A percentile compares a stretch with the other conserved stretches of the same genome.
phyloP scores from a whole-genome alignment of 1,140 invertebrate genomes.

The Drosophila teissieri region DNA sequence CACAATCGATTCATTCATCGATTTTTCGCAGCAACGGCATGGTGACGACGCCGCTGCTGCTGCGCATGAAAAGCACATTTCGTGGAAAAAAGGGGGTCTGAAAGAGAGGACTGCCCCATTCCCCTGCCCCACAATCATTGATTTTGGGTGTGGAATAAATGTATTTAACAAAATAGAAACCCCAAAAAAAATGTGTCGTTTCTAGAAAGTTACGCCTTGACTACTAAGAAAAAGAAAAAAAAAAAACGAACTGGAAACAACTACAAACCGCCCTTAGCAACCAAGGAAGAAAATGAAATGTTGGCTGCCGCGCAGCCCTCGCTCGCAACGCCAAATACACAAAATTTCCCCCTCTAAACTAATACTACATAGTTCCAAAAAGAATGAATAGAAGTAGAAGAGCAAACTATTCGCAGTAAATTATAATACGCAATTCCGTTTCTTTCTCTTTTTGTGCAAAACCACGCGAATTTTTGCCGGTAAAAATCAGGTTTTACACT shows the following conservation, averaged over 20 bases:
- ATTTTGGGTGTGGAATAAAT: conserved; percentile 59
- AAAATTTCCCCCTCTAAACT: conserved; percentile 58
- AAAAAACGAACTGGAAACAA: conserved; percentile 16
- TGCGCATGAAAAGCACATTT: conserved; percentile 80
- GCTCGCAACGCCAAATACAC: conserved; percentile 70
- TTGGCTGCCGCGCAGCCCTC: conserved; percentile 66
- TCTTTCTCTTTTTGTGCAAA: conserved; percentile 58
- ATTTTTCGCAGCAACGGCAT: conserved; percentile 78
- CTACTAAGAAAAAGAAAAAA: conserved; percentile 38
- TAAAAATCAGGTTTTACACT: conserved; percentile 82
- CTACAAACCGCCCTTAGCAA: conserved; percentile 80
- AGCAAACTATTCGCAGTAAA: conserved; percentile 46
- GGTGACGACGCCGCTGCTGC: conserved; percentile 45
- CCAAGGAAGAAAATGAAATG: conserved; percentile 41
- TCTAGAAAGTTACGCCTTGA: conserved; percentile 55
- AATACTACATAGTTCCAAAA: conserved; percentile 14
- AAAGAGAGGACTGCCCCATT: conserved; percentile 5
- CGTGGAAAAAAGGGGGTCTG: conserved; percentile 23
- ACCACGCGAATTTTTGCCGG: conserved; percentile 83
- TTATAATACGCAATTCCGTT: conserved; percentile 70
- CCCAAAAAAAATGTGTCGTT: conserved; percentile 37
- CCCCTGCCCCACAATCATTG: conserved; percentile 14
- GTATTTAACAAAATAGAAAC: conserved; percentile 46
- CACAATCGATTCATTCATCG: conserved; percentile 84
- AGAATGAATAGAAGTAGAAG: neutral